A percentile compares a stretch with the other conserved stretches of the same genome.
Conservation (phyloP, 2,113 vertebrate genomes). For the Ptychochromis oligacanthus region DNA sequence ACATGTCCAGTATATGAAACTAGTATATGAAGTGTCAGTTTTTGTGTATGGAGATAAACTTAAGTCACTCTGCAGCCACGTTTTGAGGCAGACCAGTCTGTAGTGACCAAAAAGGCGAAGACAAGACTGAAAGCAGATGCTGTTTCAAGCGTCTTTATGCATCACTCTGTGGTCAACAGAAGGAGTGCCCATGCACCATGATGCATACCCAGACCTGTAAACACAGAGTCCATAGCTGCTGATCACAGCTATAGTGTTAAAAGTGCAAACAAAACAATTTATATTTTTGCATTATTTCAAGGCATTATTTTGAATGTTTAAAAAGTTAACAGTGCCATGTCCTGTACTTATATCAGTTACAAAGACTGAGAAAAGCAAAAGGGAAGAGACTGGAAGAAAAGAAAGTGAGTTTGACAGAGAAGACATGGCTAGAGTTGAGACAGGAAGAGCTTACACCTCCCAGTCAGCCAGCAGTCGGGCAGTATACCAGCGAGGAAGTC, state of each 20-base stretch:
- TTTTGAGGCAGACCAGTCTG: neutral
- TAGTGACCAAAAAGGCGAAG: neutral
- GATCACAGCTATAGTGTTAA: neutral
- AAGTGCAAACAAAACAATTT: neutral
- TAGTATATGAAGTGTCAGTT: neutral
- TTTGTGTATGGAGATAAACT: neutral
- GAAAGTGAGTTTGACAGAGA: neutral
- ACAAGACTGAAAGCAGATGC: neutral
- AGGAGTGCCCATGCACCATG: neutral
- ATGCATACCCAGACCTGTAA: neutral
- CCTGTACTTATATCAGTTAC: neutral
- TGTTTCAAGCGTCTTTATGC: neutral
- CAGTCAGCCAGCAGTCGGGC: neutral
- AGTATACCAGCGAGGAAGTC: neutral
- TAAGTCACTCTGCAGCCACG: neutral
- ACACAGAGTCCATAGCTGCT: neutral
- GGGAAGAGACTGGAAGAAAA: neutral
- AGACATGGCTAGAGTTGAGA: neutral
- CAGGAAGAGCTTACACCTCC: neutral
- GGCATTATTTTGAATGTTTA: neutral
- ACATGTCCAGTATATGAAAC: neutral
- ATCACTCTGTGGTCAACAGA: neutral
- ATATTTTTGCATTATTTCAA: slow-evolving; percentile 1
- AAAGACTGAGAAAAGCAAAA: neutral
- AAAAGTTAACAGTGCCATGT: neutral